phyloP scores from a whole-genome alignment of 2,113 vertebrate genomes.

The Trematomus loennbergii region DNA sequence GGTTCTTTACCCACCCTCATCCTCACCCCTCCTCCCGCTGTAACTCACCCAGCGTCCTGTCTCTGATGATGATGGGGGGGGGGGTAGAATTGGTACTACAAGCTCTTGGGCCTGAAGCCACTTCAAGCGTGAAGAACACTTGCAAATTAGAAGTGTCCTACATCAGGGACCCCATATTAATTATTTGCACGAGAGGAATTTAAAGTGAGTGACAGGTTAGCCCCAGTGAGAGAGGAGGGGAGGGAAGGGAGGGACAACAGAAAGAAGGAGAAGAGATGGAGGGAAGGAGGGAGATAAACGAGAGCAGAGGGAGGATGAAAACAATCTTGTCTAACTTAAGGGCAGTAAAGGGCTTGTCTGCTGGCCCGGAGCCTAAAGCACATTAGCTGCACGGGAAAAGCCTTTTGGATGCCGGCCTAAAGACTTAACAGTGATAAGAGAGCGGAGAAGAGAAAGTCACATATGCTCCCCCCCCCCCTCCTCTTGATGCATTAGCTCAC shows the following conservation, averaged over 20 bases:
- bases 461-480: conserved; percentile 30
- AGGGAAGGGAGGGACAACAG: conserved; percentile 13
- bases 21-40: conserved; percentile 41
- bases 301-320: conserved; percentile 62
- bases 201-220: conserved; percentile 84
- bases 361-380: conserved; percentile 81
- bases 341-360: conserved; percentile 77
- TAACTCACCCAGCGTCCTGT: conserved; percentile 79
- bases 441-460: conserved; percentile 58
- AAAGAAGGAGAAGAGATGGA: conserved; percentile 17
- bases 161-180: conserved; percentile 79
- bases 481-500: conserved; percentile 61
- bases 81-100: conserved; percentile 80
- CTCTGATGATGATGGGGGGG: conserved; percentile 77
- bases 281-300: conserved; percentile 50
- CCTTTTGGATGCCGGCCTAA: conserved; percentile 79
- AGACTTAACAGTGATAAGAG: conserved; percentile 81
- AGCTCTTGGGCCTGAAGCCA: conserved; percentile 78
- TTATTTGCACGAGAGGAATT: conserved; percentile 84
- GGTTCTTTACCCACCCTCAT: conserved; percentile 42
- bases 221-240: conserved; percentile 54
- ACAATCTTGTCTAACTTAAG: conserved; percentile 75
- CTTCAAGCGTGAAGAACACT: conserved; percentile 85
- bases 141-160: conserved; percentile 84
- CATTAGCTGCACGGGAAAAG: conserved; percentile 81